Evolutionary conservation across 2,888 invertebrate genomes (phyloP), one percentile per base, ranked within the genome.

Genomic region (Ophioninae sp.): DNA sequence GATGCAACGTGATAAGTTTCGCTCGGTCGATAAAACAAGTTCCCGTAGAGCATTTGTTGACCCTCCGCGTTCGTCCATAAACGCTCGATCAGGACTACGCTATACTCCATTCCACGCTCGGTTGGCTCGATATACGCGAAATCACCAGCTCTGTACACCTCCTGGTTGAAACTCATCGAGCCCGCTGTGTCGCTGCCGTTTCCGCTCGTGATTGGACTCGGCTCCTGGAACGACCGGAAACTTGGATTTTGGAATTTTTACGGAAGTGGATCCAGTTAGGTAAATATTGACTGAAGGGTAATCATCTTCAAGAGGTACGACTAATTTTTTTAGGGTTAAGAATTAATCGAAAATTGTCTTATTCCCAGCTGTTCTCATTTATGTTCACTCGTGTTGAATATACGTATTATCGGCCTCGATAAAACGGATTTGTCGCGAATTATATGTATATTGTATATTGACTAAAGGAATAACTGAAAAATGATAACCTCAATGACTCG

Each of bases 1-100:
- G 98, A 98, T 13, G 98, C 97, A 7, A 98, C 95, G 93, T 99
- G 99, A 94, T 96, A 99, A 0, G 99, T 99, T 93, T 99, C 99
- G 89, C 97, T 96, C 0, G 99, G 99, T 77, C 99, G 95, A 88
- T 95, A 96, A 92, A 98, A 99, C 89, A 97, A 96, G 90, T 97
- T 97, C n/a, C 98, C 98, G 89, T 97, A 97, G 88, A 98, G 94
- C 96, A 97, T 97, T 88, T 97, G 96, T 85, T 97, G 96, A 8
- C 96, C 96, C 67, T 96, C 96, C 21, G 94, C 94, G 89, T 97
- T 97, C 17, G 96, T 97, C 96, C 97, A 98, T 17, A 99, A 94
- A 0, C 98, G 95, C 91, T 99, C 98, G 67, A 99, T 97, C 87
- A 97, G 95, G 81, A 98, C 95, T 64, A 99, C 97, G 87, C 96